Conservation (phyloP, 2,797 vertebrate species). For the Pteropus rufus region DNA sequence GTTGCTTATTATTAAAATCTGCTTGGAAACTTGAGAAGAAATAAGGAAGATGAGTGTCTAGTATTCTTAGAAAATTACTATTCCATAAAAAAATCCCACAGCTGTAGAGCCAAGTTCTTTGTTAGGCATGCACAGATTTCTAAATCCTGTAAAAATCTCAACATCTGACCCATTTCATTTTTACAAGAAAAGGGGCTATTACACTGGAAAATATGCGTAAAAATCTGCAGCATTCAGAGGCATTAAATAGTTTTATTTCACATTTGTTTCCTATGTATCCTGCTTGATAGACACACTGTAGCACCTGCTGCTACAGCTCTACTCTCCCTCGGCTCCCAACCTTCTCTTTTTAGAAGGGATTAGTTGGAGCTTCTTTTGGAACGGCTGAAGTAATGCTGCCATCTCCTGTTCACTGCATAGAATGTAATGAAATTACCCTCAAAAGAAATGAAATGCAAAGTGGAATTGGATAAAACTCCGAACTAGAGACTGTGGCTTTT, state of each 20-base stretch:
- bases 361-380: background rate
- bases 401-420: conserved; percentile 67
- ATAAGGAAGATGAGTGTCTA: background rate
- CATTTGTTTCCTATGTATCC: conserved; percentile 56
- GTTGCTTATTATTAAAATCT: background rate
- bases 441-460: background rate
- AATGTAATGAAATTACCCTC: background rate
- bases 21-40: background rate
- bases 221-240: conserved; percentile 67
- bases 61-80: background rate
- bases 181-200: conserved; percentile 75
- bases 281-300: conserved; percentile 4
- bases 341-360: fast-evolving
- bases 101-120: conserved; percentile 69
- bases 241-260: conserved; percentile 68
- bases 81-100: conserved; percentile 61
- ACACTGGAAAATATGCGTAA: conserved; percentile 69
- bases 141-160: conserved; percentile 75
- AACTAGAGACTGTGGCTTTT: background rate
- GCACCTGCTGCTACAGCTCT: conserved; percentile 77
- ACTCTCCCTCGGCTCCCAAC: background rate
- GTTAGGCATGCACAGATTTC: conserved; percentile 73
- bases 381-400: conserved; percentile 76
- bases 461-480: background rate
- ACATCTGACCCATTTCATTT: conserved; percentile 80